Evolutionary conservation across 2,888 invertebrate species (phyloP).

Genomic region (Eumacrocentrus americanus): DNA sequence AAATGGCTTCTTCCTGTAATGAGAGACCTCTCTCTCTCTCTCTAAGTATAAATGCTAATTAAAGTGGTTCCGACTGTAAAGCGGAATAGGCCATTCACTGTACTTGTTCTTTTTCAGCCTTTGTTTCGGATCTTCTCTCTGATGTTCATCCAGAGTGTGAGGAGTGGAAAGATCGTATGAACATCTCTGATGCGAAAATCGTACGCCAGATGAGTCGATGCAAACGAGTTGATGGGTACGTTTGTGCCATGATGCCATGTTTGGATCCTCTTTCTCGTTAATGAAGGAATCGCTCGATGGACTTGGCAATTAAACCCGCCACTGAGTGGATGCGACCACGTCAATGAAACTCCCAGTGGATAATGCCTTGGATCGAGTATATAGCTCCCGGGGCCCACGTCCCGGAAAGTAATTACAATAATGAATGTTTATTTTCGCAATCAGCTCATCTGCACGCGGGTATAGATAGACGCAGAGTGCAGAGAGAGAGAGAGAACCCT

Average conservation of each 20-base stretch:
- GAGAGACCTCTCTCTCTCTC: conserved; percentile 7
- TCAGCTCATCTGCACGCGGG: conserved; percentile 55
- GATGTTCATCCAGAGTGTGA: too few species aligned
- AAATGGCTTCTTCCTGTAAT: conserved; percentile 25
- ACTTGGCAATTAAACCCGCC: conserved; percentile 52
- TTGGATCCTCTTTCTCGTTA: conserved; percentile 38
- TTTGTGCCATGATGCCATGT: not conserved
- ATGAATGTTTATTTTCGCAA: conserved; percentile 60
- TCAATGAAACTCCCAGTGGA: conserved; percentile 15
- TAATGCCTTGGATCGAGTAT: not conserved
- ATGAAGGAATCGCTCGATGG: conserved; percentile 54
- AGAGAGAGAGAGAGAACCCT: too few species aligned
- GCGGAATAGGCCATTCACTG: too few species aligned
- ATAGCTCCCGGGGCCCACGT: conserved; percentile 34
- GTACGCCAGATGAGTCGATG: conserved; percentile 8
- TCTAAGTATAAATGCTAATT: conserved; percentile 23
- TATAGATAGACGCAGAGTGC: conserved; percentile 37
- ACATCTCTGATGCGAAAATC: too few species aligned
- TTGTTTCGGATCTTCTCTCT: too few species aligned
- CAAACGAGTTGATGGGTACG: not conserved
- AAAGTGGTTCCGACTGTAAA: too few species aligned
- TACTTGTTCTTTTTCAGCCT: too few species aligned
- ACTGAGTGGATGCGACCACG: conserved; percentile 28
- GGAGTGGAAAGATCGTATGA: too few species aligned
- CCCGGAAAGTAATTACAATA: conserved; percentile 58